A percentile compares a stretch with the other conserved stretches of the same genome.
Evolutionary conservation across 2,113 vertebrate genomes (phyloP).

Genomic region (Ploceus nigricollis): DNA sequence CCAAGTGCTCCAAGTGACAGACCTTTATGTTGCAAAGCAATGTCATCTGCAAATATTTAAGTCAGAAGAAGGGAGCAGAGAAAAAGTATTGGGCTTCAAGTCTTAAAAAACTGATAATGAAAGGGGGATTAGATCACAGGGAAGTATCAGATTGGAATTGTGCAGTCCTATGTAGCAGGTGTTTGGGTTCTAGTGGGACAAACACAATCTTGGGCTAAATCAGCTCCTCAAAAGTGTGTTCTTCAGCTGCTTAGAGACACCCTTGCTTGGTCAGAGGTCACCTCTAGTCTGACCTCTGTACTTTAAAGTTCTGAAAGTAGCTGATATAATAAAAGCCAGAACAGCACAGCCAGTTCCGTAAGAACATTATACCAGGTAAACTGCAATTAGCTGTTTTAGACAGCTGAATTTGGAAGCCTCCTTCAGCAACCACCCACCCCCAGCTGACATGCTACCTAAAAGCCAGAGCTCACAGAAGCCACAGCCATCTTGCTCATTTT

Average conservation of each 20-base stretch:
- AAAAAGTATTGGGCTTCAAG: neutral
- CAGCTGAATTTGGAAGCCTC: neutral
- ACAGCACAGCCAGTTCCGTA: neutral
- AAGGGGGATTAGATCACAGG: neutral
- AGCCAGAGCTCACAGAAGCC: neutral
- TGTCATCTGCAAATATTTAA: neutral
- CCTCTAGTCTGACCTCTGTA: neutral
- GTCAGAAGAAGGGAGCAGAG: neutral
- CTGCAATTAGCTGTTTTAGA: neutral
- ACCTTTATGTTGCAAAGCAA: neutral
- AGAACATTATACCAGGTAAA: neutral
- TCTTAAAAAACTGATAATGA: neutral
- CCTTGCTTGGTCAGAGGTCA: neutral
- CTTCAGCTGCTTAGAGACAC: neutral
- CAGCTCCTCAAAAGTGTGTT: neutral
- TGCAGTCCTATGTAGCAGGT: neutral
- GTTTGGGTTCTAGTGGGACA: neutral
- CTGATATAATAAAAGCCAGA: neutral
- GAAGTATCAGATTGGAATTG: neutral
- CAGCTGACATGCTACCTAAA: neutral
- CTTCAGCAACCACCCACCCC: neutral
- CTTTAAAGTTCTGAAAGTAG: neutral
- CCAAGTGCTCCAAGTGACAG: neutral
- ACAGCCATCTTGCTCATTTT: neutral
- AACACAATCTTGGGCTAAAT: neutral